A percentile compares a stretch with the other conserved stretches of the same genome.
Evolutionary conservation across 23 tunicate species (phyloP).

Genomic region (Trididemnum clinides): DNA sequence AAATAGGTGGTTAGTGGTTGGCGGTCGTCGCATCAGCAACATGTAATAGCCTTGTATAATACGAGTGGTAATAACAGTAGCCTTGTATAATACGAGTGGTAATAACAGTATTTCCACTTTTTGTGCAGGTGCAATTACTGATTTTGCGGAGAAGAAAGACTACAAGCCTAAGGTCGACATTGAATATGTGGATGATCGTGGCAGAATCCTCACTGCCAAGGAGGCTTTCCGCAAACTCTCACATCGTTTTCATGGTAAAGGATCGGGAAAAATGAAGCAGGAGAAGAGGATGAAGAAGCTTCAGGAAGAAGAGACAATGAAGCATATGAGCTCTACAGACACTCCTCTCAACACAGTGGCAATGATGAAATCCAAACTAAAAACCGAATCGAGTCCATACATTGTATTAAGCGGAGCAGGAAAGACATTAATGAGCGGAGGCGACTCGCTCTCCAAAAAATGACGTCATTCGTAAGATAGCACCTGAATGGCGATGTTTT

Average conservation of each 20-base stretch:
- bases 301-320: conserved; percentile 76
- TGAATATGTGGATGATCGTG: conserved; percentile 84
- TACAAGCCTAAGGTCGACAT: conserved; percentile 80
- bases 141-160: conserved; percentile 86
- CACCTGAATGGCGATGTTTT: too few species aligned
- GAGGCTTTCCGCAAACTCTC: conserved; percentile 97
- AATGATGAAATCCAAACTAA: conserved; percentile 84
- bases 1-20: too few species aligned
- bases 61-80: too few species aligned
- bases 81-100: too few species aligned
- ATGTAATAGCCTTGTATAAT: too few species aligned
- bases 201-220: conserved; percentile 61
- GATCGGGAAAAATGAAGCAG: conserved; percentile 88
- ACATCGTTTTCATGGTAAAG: conserved; percentile 97
- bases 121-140: conserved; percentile 49
- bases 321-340: conserved; percentile 92
- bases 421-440: conserved; percentile 83
- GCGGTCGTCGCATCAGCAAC: too few species aligned
- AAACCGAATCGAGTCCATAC: conserved; percentile 76
- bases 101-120: too few species aligned
- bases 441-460: conserved; percentile 47
- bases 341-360: conserved; percentile 99
- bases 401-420: conserved; percentile 96
- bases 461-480: too few species aligned
- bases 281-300: conserved; percentile 89